phyloP scores from a whole-genome alignment of 2,797 vertebrate species.

The Sebastes minor region DNA sequence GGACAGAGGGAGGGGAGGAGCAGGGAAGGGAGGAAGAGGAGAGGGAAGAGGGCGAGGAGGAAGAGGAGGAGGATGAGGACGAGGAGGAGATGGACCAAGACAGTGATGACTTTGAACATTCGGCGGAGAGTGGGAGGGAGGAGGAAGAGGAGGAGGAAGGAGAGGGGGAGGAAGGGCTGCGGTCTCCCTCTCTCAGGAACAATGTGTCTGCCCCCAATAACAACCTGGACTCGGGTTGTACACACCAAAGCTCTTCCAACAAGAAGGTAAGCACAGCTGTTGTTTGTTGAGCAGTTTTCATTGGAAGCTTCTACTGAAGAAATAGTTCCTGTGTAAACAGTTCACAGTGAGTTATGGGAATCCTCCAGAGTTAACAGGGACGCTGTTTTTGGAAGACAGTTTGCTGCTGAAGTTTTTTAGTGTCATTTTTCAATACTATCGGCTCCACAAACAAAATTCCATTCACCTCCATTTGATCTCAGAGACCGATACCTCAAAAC shows the following conservation, averaged over 20 bases:
- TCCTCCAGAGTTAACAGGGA: background rate
- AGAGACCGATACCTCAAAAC: background rate
- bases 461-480: background rate
- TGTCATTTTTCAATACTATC: background rate
- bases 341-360: background rate
- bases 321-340: background rate
- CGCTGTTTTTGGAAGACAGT: background rate
- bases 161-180: slow-evolving; percentile 75
- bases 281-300: background rate
- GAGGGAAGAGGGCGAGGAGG: slow-evolving; percentile 72
- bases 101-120: slow-evolving; percentile 97
- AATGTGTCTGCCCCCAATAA: slow-evolving; percentile 89
- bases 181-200: slow-evolving; percentile 86
- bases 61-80: slow-evolving; percentile 87
- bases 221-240: slow-evolving; percentile 86
- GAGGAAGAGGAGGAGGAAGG: slow-evolving; percentile 91
- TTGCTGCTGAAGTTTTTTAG: background rate
- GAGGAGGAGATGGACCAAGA: slow-evolving; percentile 99
- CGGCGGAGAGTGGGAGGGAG: slow-evolving; percentile 93
- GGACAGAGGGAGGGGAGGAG: slow-evolving; percentile 84
- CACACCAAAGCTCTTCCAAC: slow-evolving; percentile 90
- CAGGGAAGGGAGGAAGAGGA: slow-evolving; percentile 85
- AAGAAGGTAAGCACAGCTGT: slow-evolving; percentile 87
- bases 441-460: background rate
- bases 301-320: background rate